Base-by-base conservation (phyloP, 2,113 vertebrate genomes). In the Chamaetylas fuelleborni region DNA sequence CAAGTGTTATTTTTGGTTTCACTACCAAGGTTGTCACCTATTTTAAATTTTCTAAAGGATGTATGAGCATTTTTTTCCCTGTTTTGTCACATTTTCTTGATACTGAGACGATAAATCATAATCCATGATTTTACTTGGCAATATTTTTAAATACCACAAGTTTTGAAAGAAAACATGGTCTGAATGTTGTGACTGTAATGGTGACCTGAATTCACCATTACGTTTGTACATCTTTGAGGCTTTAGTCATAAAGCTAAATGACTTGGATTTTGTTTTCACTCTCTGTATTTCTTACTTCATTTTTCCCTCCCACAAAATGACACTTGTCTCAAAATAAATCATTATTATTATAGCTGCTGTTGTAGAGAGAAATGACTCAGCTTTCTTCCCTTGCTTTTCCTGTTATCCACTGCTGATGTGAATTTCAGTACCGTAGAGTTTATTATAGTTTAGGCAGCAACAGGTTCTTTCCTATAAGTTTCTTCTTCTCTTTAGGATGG, bases 151-250 rank as follows among this genome's bases (percentile, higher is more conserved):
- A 88, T 86, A 71, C 62, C 60, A 60, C 67, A 90, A 73, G 71
- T 96, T 97, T 94, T 90, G 74, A 94, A 93, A 86, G 85, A 94
- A 96, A 95, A 96, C 92, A 95, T 19, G 18, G 23, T 72, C 71
- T 94, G 79, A 93, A 85, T 90, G 87, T 95, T 86, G 60, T 90
- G 88, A 82, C 82, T 96, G 47, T 86, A 71, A 50, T 47, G 74
- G 58, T 96, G 93, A 93, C 85, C 85, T 93, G 71, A 96, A 92
- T 91, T 91, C 47, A 89, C 88, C 85, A 56, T 93, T 95, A 43
- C 60, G 7, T 70, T 90, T 83, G 54, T 82, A 60, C 24, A 3
- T 92, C 87, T 62, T 92, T 70, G 72, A 83, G 76, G 64, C 56
- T 90, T 95, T 60, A 93, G 81, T 95, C 77, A 83, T 88, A 58